A percentile compares a stretch with the other conserved stretches of the same genome.
Evolutionary conservation across 1,140 invertebrate genomes (phyloP).

Genomic region (Drosophila bocqueti): DNA sequence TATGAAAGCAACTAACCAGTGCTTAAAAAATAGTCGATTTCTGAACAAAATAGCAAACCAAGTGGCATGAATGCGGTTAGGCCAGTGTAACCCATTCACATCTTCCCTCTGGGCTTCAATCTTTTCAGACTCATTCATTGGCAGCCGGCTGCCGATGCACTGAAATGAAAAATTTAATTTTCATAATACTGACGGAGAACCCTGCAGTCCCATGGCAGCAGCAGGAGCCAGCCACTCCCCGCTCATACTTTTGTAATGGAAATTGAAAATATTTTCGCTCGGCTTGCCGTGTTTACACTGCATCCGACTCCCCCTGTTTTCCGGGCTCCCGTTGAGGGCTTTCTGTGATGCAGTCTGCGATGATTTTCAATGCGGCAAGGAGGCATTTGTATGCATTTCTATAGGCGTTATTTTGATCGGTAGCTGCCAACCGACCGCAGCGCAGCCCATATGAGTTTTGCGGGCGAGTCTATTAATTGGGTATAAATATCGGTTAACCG

Average conservation of each 20-base stretch:
- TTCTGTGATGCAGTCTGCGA: slow-evolving; percentile 18
- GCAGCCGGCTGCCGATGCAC: slow-evolving; percentile 48
- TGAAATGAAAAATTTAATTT: slow-evolving; percentile 84
- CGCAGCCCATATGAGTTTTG: slow-evolving; percentile 54
- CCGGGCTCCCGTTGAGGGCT: slow-evolving; percentile 23
- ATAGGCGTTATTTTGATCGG: slow-evolving; percentile 73
- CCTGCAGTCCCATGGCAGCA: slow-evolving; percentile 39
- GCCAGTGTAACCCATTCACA: slow-evolving; percentile 2
- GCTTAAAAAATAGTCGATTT: too few species aligned
- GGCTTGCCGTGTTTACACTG: slow-evolving; percentile 61
- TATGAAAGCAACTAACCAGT: background rate
- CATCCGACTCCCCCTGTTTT: slow-evolving; percentile 6
- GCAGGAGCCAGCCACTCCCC: background rate
- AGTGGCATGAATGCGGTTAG: slow-evolving; percentile 3
- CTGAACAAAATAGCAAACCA: background rate
- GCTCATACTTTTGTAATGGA: slow-evolving; percentile 73
- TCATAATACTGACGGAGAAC: slow-evolving; percentile 74
- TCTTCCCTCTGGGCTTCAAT: slow-evolving; percentile 24
- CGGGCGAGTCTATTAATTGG: slow-evolving; percentile 70
- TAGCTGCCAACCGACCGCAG: slow-evolving; percentile 50
- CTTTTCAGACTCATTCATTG: slow-evolving; percentile 66
- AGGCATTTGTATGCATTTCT: slow-evolving; percentile 54
- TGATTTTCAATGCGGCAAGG: slow-evolving; percentile 57
- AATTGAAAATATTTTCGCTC: slow-evolving; percentile 79
- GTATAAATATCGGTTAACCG: slow-evolving; percentile 74